Evolutionary conservation across 2,113 vertebrate species (phyloP).

Genomic region (Otocyon megalotis): DNA sequence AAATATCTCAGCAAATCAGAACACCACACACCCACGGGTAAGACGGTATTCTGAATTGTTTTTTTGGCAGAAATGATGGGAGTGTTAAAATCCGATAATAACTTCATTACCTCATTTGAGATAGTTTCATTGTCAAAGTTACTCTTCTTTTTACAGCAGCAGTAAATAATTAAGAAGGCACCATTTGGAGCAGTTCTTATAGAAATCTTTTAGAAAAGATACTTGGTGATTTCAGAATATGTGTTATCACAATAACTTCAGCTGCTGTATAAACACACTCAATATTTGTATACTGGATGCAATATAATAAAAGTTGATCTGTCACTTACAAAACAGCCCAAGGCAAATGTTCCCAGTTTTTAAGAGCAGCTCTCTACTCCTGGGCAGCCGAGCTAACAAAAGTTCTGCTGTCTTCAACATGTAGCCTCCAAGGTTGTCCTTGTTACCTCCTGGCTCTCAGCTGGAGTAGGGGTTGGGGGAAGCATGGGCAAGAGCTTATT

Average conservation of each 20-base stretch:
- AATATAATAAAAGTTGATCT: neutral
- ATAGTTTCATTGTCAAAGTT: neutral
- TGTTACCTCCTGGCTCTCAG: neutral
- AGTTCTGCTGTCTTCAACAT: neutral
- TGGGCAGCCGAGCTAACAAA: neutral
- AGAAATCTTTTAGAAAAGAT: slow-evolving; percentile 54
- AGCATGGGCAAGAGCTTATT: accelerated
- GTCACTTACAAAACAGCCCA: neutral
- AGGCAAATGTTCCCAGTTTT: neutral
- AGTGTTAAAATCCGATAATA: slow-evolving; percentile 39
- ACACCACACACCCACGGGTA: neutral
- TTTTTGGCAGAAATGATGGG: neutral
- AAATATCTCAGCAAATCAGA: slow-evolving; percentile 18
- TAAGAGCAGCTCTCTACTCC: neutral
- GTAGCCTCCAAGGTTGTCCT: neutral
- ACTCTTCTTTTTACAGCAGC: neutral
- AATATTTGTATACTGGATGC: neutral
- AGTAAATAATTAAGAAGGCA: slow-evolving; percentile 34
- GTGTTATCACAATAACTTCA: neutral
- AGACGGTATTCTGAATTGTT: neutral
- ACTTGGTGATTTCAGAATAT: neutral
- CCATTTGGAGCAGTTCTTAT: neutral
- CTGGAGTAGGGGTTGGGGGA: neutral
- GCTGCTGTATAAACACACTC: slow-evolving; percentile 8
- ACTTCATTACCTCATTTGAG: slow-evolving; percentile 47